Evolutionary conservation across 2,113 vertebrate species (phyloP), one percentile per base, ranked within the genome.

Genomic region (Perca fluviatilis): DNA sequence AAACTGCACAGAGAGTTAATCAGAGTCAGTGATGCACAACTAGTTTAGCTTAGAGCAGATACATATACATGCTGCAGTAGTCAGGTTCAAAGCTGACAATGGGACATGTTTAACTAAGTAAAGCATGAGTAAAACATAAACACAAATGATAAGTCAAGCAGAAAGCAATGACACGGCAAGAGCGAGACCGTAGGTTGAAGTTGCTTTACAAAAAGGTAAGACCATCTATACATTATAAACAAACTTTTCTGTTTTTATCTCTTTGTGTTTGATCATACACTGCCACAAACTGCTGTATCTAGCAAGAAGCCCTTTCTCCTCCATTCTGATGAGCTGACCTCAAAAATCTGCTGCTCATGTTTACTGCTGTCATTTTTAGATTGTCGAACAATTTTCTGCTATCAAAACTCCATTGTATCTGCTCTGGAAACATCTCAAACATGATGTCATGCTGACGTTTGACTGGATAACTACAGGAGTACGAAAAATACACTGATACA

Each of bases 1-100:
- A 83, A 90, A 78, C 83, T 0, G 9, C 67, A 88, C 40, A 74
- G 71, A 72, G 83, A 90, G 87, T 90, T 77, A 87, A 90, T 90
- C 82, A 88, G 74, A 84, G n/a, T 63, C 79, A 80, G 67, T 76
- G 77, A 84, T 69, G 80, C 73, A 77, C 67, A 87, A 82, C 84
- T 58, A 30, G 73, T 87, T 84, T 57, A 53, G 58, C 74, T 86
- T 58, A 63, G 79, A 82, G 88, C 79, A 76, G 86, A 82, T 81
- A 79, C 58, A 77, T 69, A 87, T 56, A 82, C 76, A 68, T 49
- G 67, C 78, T 82, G 70, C 62, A 79, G 69, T n/a, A 36, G 49
- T 56, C 27, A 46, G 43, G 74, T 82, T 75, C 46, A 87, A 65
- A 89, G 54, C 49, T 84, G 68, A 80, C 56, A 86, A 72, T 70